phyloP scores from a whole-genome alignment of 2,113 vertebrate species.

The Thamnaconus septentrionalis region DNA sequence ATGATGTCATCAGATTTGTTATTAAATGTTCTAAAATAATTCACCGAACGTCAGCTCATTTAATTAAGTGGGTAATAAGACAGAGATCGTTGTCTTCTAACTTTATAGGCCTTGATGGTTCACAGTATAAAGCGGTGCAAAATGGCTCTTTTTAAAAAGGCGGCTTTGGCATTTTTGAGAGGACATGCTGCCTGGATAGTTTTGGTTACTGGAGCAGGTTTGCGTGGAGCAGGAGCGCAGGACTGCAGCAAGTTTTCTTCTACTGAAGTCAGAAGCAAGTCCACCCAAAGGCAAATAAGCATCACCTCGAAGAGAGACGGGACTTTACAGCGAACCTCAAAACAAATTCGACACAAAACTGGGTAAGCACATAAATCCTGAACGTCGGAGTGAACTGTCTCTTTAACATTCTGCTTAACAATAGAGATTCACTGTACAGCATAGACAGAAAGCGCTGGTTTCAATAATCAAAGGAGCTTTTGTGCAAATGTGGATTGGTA shows the following conservation, averaged over 20 bases:
- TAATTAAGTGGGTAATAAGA: no score
- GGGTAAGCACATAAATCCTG: no score
- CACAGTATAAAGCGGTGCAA: constrained; percentile 57
- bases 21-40: background rate
- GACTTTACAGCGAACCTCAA: no score
- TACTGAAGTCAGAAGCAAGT: no score
- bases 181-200: constrained; percentile 17
- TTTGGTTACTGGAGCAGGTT: background rate
- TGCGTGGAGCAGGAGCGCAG: background rate
- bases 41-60: background rate
- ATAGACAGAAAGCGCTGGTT: background rate
- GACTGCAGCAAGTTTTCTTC: background rate
- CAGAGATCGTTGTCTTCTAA: no score
- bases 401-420: no score
- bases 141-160: constrained; percentile 54
- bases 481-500: background rate
- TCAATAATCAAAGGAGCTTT: no score
- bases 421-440: no score
- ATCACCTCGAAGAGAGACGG: no score
- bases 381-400: background rate
- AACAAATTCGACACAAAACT: no score
- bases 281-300: no score
- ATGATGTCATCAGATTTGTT: no score
- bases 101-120: constrained; percentile 37
- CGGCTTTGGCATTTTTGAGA: constrained; percentile 29